Conservation (phyloP, 2,797 vertebrate genomes). For the Dipus sagitta region DNA sequence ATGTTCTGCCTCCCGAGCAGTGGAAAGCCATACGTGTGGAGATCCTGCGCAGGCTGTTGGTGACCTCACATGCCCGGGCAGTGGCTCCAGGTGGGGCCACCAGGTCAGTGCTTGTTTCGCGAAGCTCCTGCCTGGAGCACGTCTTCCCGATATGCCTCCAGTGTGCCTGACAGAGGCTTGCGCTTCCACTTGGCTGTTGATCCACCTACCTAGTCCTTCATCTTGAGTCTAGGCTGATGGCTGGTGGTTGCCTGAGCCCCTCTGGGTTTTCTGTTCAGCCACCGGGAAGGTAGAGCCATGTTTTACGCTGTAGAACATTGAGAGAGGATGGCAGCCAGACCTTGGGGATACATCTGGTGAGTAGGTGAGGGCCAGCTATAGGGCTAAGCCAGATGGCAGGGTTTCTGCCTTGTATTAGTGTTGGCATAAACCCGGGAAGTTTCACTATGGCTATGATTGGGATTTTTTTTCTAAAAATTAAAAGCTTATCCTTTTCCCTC, state of each 20-base stretch:
- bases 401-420: neutral
- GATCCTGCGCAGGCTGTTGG: conserved; percentile 94
- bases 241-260: neutral
- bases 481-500: neutral
- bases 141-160: accelerated
- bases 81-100: conserved; percentile 93
- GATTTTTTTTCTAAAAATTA: neutral
- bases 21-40: conserved; percentile 93
- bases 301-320: neutral
- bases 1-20: conserved; percentile 94
- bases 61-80: conserved; percentile 93
- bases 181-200: accelerated
- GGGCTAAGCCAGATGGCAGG: neutral
- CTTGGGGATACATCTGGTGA: neutral
- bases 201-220: neutral
- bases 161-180: neutral
- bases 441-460: neutral
- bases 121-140: accelerated
- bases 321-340: neutral
- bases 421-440: neutral
- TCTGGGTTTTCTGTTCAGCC: neutral
- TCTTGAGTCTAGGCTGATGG: neutral
- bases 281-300: neutral
- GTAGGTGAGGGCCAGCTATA: accelerated
- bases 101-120: conserved; percentile 90